Evolutionary conservation across 2,113 vertebrate species (phyloP), one percentile per base, ranked within the genome.

Genomic region (Mastomys natalensis): DNA sequence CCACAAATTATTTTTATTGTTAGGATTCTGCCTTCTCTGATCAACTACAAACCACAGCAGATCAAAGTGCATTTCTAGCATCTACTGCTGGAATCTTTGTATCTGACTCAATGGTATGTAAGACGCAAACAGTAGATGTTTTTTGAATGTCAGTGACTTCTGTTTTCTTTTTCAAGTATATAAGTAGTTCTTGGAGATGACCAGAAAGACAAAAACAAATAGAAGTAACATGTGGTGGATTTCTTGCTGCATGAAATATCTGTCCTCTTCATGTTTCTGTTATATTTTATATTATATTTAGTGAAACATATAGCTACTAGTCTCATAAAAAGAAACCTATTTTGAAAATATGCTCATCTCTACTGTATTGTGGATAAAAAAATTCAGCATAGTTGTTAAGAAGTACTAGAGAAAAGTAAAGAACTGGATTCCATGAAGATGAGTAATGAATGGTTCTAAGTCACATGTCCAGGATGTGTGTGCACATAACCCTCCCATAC

Each of bases 1-100:
- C 64, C 73, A 73, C 81, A 89, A 87, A 95, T 87, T 86, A 95
- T 86, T 96, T 68, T 78, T 62, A 96, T 89, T 92, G 91, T 93
- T 97, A 78, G 90, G 95, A 95, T 95, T 97, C 45, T 45, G 8
- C 66, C 45, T 95, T 90, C 82, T 95, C 82, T 64, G 55, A 89
- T 93, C 86, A 88, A 68, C 51, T 22, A 43, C 26, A 91, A 77
- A 29, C n/a, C 76, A 55, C 62, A 87, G 7, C 78, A 90, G 64
- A 92, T 90, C 64, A 82, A 73, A 95, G 85, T 51, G 31, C 60
- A 93, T 70, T 70, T 73, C 6, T 22, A 26, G 2, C 26, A 40
- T 45, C 7, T 34, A 66, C 19, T 72, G 10, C 43, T 37, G 60
- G 89, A 93, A 70, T 5, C 19, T 86, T 66, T 87, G 31, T 51